Evolutionary conservation across 2,113 vertebrate species (phyloP).

Genomic region (Circaetus gallicus): DNA sequence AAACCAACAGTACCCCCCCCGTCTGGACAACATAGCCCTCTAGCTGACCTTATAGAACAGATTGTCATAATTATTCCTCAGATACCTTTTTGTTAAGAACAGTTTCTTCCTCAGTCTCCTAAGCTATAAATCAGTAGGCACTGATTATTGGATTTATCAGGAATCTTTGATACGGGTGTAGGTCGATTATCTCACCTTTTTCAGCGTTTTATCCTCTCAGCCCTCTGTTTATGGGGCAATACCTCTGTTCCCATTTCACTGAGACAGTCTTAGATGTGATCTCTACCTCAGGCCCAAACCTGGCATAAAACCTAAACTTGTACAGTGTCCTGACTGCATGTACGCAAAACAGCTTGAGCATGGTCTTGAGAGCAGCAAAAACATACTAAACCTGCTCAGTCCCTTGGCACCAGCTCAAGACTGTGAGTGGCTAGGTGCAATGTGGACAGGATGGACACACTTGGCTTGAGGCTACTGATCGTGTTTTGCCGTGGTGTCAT

Average conservation of each 20-base stretch:
- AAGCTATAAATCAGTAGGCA: neutral
- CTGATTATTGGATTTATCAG: neutral
- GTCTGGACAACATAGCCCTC: neutral
- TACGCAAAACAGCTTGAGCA: neutral
- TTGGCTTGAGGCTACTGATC: neutral
- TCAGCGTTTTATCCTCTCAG: neutral
- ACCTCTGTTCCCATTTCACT: neutral
- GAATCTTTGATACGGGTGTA: neutral
- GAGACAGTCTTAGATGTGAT: neutral
- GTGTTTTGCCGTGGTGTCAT: neutral
- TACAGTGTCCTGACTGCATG: neutral
- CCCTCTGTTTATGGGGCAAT: neutral
- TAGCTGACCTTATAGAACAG: neutral
- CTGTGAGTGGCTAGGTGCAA: accelerated
- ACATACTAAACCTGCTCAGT: neutral
- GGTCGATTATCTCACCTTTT: neutral
- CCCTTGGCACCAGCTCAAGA: neutral
- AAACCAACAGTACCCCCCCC: neutral
- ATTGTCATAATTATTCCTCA: neutral
- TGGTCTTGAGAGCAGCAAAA: neutral
- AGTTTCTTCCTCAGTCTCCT: neutral
- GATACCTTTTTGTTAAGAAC: neutral
- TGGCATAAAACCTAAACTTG: neutral
- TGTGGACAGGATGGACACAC: no score
- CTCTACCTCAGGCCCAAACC: neutral